phyloP scores from a whole-genome alignment of 2,113 vertebrate species.

The Callopanchax toddi region DNA sequence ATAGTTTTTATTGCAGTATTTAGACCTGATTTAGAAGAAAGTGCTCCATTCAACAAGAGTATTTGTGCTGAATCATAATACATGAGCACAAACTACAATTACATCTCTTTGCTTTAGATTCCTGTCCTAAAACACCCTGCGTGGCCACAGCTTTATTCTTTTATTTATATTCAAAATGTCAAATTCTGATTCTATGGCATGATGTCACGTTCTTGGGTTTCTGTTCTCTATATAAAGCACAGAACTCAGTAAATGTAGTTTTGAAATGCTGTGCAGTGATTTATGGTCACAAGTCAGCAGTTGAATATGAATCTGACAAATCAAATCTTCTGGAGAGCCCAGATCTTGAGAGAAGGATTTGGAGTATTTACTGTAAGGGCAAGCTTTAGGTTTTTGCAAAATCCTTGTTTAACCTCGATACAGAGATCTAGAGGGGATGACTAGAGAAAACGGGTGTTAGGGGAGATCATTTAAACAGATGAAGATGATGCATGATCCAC shows the following conservation, averaged over 20 bases:
- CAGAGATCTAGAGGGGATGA: conserved; percentile 50
- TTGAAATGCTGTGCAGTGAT: conserved; percentile 21
- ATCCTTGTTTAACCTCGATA: conserved; percentile 63
- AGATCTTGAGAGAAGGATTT: conserved; percentile 29
- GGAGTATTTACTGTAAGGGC: conserved; percentile 46
- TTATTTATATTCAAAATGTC: background rate
- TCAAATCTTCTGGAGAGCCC: conserved; percentile 43
- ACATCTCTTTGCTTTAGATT: no score
- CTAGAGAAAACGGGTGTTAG: conserved; percentile 53
- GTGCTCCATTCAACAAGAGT: no score
- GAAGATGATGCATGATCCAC: conserved; percentile 56
- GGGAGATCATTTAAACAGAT: conserved; percentile 61
- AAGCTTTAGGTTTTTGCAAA: conserved; percentile 51
- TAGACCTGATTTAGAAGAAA: no score
- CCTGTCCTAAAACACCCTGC: background rate
- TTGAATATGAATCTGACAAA: conserved; percentile 58
- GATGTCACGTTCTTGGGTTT: background rate
- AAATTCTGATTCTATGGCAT: background rate
- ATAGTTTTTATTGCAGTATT: no score
- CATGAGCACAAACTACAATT: no score
- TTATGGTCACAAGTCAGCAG: conserved; percentile 54
- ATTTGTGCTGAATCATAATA: no score
- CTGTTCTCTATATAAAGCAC: conserved; percentile 4
- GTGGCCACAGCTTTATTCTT: background rate
- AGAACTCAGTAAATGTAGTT: conserved; percentile 24